phyloP scores from a whole-genome alignment of 1,140 invertebrate genomes.

The Tetramorium alpestre region DNA sequence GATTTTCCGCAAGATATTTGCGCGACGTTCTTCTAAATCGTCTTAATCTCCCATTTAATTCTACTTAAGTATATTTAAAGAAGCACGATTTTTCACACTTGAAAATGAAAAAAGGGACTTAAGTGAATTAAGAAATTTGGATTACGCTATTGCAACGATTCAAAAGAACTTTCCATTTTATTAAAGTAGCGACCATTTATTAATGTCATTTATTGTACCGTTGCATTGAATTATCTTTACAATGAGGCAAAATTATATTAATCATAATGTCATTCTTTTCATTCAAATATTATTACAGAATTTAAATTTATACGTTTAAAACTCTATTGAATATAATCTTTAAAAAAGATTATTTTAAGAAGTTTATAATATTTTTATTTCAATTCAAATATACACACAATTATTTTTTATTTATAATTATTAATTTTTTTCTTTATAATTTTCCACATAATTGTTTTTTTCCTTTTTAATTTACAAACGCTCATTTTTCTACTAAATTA shows the following conservation, averaged over 20 bases:
- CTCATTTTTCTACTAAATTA: not conserved
- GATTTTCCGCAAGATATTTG: not conserved
- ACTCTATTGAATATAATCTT: not conserved
- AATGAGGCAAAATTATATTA: not conserved
- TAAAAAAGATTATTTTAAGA: not conserved
- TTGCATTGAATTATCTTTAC: not conserved
- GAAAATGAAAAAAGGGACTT: not conserved
- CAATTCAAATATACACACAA: not conserved
- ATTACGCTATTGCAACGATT: not conserved
- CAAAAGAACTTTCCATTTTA: not conserved
- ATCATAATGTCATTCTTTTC: not conserved
- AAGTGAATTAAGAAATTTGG: not conserved
- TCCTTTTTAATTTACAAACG: not conserved
- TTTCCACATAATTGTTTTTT: not conserved
- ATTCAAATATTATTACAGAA: not conserved
- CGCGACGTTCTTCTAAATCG: conserved; percentile 2
- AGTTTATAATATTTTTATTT: not conserved
- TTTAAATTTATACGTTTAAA: not conserved
- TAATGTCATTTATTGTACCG: not conserved
- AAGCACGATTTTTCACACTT: conserved; percentile 17
- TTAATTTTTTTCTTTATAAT: not conserved
- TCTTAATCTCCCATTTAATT: conserved; percentile 30
- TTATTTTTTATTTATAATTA: not conserved
- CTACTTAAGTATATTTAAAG: conserved; percentile 29
- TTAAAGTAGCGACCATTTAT: not conserved